A percentile compares a stretch with the other conserved stretches of the same genome.
Evolutionary conservation across 2,113 vertebrate species (phyloP).

Genomic region (Nesogale talazaci): DNA sequence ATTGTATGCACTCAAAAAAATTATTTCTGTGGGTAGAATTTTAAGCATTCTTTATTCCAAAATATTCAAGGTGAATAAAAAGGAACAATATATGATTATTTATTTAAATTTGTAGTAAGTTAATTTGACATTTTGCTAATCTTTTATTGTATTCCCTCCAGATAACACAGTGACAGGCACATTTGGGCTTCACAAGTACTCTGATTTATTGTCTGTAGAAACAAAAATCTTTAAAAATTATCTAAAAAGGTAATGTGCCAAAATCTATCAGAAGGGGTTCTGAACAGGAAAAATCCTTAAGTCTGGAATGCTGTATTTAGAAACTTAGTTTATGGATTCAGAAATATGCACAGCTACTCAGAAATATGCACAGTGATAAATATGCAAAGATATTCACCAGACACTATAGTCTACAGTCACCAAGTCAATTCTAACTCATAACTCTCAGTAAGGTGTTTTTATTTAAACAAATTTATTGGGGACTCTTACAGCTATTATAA

Average conservation of each 20-base stretch:
- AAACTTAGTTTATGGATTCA: not conserved
- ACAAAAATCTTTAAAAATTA: slow-evolving; percentile 33
- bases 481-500: too few relatives aligned
- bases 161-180: not conserved
- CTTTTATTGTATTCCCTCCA: not conserved
- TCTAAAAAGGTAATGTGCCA: slow-evolving; percentile 22
- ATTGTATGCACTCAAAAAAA: slow-evolving; percentile 26
- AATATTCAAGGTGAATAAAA: not conserved
- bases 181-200: not conserved
- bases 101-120: not conserved
- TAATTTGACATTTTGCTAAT: slow-evolving; percentile 32
- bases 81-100: not conserved
- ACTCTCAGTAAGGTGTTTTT: too few relatives aligned
- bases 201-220: too few relatives aligned
- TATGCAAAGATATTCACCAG: not conserved
- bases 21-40: not conserved
- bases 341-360: not conserved
- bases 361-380: not conserved
- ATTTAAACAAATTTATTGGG: too few relatives aligned
- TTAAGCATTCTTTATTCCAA: slow-evolving; percentile 43
- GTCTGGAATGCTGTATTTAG: slow-evolving; percentile 9
- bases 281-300: not conserved
- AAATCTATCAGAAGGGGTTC: slow-evolving; percentile 13
- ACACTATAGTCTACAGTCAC: not conserved
- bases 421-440: too few relatives aligned